A percentile compares a stretch with the other conserved stretches of the same genome.
phyloP scores from a whole-genome alignment of 2,797 vertebrate genomes.

The Sebastes itinus region DNA sequence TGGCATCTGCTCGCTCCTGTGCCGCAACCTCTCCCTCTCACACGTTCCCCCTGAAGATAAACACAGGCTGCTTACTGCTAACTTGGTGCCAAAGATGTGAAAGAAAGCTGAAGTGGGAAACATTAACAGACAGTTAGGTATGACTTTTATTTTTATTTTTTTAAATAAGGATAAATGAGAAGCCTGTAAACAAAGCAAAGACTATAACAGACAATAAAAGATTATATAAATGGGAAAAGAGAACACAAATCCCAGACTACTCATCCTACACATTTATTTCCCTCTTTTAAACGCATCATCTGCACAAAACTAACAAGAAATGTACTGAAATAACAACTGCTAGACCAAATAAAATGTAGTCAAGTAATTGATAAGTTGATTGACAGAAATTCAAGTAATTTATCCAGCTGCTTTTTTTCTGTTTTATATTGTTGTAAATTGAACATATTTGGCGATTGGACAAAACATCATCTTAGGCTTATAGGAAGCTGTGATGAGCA shows the following conservation, averaged over 20 bases:
- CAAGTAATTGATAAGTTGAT: not conserved
- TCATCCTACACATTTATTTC: not conserved
- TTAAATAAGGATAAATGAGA: not conserved
- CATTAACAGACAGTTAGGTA: not conserved
- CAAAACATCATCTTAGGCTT: not conserved
- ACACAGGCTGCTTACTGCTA: constrained; percentile 57
- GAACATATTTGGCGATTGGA: not conserved
- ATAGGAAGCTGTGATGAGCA: not conserved
- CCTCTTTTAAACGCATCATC: not conserved
- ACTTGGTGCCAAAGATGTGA: constrained; percentile 22
- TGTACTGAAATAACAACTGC: not conserved
- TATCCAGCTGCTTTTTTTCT: not conserved
- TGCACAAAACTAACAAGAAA: not conserved
- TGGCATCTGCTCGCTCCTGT: constrained; percentile 53
- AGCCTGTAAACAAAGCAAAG: not conserved
- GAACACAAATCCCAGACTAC: not conserved
- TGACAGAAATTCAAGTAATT: not conserved
- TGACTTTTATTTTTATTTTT: not conserved
- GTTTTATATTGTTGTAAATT: not conserved
- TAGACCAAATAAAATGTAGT: not conserved
- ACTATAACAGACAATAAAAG: not conserved
- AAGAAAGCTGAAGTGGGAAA: not conserved
- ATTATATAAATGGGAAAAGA: not conserved
- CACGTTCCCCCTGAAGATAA: constrained; percentile 47
- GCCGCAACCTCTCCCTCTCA: constrained; percentile 39